These are phyloP conservation scores for Betta splendens DNA, from an alignment of 2,797 vertebrate species.

Conservation along the genomic window DNA sequence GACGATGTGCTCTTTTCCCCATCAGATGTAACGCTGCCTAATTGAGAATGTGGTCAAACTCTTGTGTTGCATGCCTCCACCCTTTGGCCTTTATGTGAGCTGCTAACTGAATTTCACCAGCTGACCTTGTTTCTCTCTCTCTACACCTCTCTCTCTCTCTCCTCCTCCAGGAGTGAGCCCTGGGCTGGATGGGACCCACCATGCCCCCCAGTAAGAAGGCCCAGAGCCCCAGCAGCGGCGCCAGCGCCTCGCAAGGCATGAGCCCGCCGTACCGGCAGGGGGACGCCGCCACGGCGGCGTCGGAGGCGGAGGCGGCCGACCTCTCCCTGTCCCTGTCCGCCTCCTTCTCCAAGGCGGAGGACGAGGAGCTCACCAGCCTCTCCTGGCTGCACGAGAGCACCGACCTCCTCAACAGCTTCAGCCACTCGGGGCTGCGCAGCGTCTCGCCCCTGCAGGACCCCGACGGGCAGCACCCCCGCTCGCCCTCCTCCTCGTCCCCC, in stretches of 20 bases:
- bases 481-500: slow-evolving; percentile 85
- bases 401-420: slow-evolving; percentile 95
- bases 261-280: slow-evolving; percentile 87
- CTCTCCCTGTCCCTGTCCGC: slow-evolving; percentile 89
- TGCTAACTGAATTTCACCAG: slow-evolving; percentile 38
- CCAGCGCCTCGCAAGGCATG: slow-evolving; percentile 90
- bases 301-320: slow-evolving; percentile 84
- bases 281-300: slow-evolving; percentile 79
- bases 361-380: slow-evolving; percentile 94
- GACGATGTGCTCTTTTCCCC: slow-evolving; percentile 52
- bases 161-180: slow-evolving; percentile 81
- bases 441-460: slow-evolving; percentile 91
- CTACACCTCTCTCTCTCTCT: background rate
- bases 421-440: slow-evolving; percentile 88
- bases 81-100: slow-evolving; percentile 50
- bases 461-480: slow-evolving; percentile 82
- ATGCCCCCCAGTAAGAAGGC: slow-evolving; percentile 99
- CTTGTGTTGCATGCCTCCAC: slow-evolving; percentile 37
- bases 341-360: slow-evolving; percentile 89
- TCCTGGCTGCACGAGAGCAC: slow-evolving; percentile 99
- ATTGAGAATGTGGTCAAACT: slow-evolving; percentile 60
- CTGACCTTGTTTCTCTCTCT: slow-evolving; percentile 42
- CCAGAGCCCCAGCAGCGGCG: slow-evolving; percentile 91
- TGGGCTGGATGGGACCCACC: slow-evolving; percentile 97
- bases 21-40: slow-evolving; percentile 50